Percentiles rank a stretch among this genome's conserved stretches.
phyloP scores from a whole-genome alignment of 2,113 vertebrate species.

The Engystomops pustulosus region DNA sequence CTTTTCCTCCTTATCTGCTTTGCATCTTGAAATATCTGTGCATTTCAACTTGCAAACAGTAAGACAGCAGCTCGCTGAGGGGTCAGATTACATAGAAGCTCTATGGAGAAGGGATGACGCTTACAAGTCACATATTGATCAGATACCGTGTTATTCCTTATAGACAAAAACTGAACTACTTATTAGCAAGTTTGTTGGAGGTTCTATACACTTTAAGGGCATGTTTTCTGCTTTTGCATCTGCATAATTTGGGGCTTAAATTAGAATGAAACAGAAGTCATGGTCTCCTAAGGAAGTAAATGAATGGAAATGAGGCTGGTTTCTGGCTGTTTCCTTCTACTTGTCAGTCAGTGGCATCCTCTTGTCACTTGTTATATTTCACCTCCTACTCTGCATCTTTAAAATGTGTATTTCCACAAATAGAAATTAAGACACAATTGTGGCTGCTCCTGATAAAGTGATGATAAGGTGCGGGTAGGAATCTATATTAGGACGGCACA shows the following conservation, averaged over 20 bases:
- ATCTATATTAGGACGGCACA: not conserved
- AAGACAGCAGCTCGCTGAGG: too few relatives aligned
- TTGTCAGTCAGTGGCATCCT: slow-evolving; percentile 8
- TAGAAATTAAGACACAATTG: slow-evolving; percentile 15
- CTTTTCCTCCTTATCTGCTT: too few relatives aligned
- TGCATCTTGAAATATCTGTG: too few relatives aligned
- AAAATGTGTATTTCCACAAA: not conserved
- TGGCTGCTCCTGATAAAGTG: not conserved
- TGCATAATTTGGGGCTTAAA: slow-evolving; percentile 11
- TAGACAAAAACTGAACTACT: too few relatives aligned
- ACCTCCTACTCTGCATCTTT: slow-evolving; percentile 21
- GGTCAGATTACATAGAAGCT: too few relatives aligned
- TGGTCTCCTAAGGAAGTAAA: slow-evolving; percentile 4
- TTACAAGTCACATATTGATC: too few relatives aligned
- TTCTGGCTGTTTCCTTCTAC: slow-evolving; percentile 22
- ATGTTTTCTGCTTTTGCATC: not conserved
- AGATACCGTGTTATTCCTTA: too few relatives aligned
- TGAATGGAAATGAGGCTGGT: slow-evolving; percentile 6
- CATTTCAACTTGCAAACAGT: too few relatives aligned
- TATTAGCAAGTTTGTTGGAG: too few relatives aligned
- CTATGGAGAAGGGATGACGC: too few relatives aligned
- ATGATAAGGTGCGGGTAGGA: slow-evolving; percentile 11
- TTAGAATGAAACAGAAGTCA: not conserved
- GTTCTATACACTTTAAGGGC: too few relatives aligned
- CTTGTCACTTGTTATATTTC: slow-evolving; percentile 23